phyloP scores from a whole-genome alignment of 2,113 vertebrate species.

The Anarrhichthys ocellatus region DNA sequence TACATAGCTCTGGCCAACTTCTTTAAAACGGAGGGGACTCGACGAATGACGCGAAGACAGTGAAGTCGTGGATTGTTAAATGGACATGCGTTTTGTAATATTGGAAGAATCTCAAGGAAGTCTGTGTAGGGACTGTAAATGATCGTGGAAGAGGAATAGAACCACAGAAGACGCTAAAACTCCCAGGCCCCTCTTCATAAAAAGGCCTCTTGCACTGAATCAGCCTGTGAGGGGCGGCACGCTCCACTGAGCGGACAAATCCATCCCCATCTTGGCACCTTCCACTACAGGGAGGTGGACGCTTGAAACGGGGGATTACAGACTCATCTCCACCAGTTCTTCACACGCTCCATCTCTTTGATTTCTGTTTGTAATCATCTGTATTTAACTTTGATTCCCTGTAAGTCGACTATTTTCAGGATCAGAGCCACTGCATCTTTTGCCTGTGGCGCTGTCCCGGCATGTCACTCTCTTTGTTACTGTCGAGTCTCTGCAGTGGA shows the following conservation, averaged over 20 bases:
- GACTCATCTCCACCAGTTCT: slow-evolving; percentile 54
- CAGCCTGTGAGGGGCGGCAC: slow-evolving; percentile 25
- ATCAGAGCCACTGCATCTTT: slow-evolving; percentile 56
- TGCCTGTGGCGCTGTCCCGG: slow-evolving; percentile 26
- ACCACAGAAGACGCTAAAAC: slow-evolving; percentile 61
- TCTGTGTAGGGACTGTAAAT: slow-evolving; percentile 40
- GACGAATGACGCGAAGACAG: slow-evolving; percentile 35
- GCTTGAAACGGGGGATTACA: slow-evolving; percentile 22
- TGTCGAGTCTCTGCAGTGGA: slow-evolving; percentile 8
- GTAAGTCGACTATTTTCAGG: slow-evolving; percentile 47
- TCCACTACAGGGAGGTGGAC: slow-evolving; percentile 26
- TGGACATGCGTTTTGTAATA: slow-evolving; percentile 39
- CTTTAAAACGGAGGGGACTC: slow-evolving; percentile 35
- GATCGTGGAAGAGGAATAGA: slow-evolving; percentile 44
- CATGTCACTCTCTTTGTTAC: slow-evolving; percentile 31
- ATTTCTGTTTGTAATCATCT: slow-evolving; percentile 21
- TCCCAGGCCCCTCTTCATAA: slow-evolving; percentile 43
- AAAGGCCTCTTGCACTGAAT: slow-evolving; percentile 78
- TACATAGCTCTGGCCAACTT: slow-evolving; percentile 70
- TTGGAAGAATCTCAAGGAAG: slow-evolving; percentile 53
- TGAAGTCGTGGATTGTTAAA: slow-evolving; percentile 36
- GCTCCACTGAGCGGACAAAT: slow-evolving; percentile 45
- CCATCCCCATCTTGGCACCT: slow-evolving; percentile 29
- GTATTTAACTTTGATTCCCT: slow-evolving; percentile 27
- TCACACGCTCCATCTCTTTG: slow-evolving; percentile 29